Conservation (phyloP, 2,797 vertebrate genomes). For the Acridotheres tristis region DNA sequence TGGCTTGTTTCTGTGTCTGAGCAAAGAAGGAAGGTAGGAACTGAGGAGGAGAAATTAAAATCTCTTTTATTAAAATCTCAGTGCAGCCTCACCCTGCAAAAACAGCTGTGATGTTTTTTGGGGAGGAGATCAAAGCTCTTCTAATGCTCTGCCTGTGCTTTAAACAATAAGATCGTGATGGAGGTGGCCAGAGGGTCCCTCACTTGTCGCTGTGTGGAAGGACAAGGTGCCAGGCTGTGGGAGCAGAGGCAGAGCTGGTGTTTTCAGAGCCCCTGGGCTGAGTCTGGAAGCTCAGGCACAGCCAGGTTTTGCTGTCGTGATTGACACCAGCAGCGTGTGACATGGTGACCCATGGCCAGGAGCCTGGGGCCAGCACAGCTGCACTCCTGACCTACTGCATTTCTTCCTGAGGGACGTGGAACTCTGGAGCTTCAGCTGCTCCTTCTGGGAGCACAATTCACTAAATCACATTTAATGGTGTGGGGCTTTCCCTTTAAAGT, state of each 20-base stretch:
- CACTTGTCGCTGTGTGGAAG: rapidly evolving
- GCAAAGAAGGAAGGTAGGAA: rapidly evolving
- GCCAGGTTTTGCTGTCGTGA: neutral
- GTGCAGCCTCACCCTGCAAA: too few relatives aligned
- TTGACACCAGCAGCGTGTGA: neutral
- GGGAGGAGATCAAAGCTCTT: neutral
- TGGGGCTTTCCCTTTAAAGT: rapidly evolving
- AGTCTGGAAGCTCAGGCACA: rapidly evolving
- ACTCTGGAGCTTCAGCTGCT: neutral
- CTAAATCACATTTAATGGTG: rapidly evolving
- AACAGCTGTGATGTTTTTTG: rapidly evolving
- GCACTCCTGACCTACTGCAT: neutral
- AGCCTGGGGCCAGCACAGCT: neutral
- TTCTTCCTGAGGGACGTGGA: rapidly evolving
- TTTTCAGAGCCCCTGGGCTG: neutral
- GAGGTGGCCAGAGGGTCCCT: rapidly evolving
- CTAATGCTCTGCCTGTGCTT: neutral
- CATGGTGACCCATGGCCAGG: neutral
- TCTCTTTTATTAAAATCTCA: neutral
- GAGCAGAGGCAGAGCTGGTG: neutral
- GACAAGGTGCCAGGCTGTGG: rapidly evolving
- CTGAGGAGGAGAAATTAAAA: neutral
- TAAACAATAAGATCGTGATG: rapidly evolving
- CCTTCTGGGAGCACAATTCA: rapidly evolving
- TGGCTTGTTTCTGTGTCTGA: neutral